Evolutionary conservation across 1,140 invertebrate genomes (phyloP), one percentile per base, ranked within the genome.

Genomic region (Samia ricini): DNA sequence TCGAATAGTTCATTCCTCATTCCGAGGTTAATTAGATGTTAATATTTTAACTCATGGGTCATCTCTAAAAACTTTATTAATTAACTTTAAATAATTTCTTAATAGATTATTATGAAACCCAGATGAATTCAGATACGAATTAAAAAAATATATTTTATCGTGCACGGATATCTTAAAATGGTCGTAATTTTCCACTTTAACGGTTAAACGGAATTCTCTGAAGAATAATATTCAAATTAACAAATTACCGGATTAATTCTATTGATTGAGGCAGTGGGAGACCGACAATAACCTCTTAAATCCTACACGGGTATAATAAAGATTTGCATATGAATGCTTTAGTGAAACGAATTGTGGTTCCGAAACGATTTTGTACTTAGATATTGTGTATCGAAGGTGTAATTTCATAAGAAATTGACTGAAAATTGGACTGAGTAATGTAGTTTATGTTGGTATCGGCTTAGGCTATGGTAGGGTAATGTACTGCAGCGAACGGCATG

Each of bases 351-450:
- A 72, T 72, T 68, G 70, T 74, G 72, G 74, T 75, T 68, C 72
- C 65, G 72, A 72, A 74, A 77, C 70, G 77, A 66, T 77, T 78
- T 81, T 85, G 85, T 89, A 88, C 83, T 89, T 88, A 89, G 79
- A 79, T 63, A 71, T 18, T 68, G 71, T 76, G 76, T 77, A 79
- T 76, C 70, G 78, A 71, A 57, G 75, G 79, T 81, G 81, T 89
- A 87, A 85, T 87, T 88, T 89, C 85, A 75, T 87, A 89, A 85
- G 85, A 85, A 83, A 87, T 82, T 85, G 87, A 89, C 87, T 89
- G 85, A 89, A 81, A 86, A 79, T 82, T 86, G 87, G 87, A 89
- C 85, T 89, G 87, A 89, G 82, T 89, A 89, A 85, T 86, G 81
- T 89, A 89, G 82, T 82, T 80, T 76, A 75, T 81, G 84, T 81